Base-by-base conservation (phyloP, 1,140 invertebrate genomes). In the Magallana gigas region DNA sequence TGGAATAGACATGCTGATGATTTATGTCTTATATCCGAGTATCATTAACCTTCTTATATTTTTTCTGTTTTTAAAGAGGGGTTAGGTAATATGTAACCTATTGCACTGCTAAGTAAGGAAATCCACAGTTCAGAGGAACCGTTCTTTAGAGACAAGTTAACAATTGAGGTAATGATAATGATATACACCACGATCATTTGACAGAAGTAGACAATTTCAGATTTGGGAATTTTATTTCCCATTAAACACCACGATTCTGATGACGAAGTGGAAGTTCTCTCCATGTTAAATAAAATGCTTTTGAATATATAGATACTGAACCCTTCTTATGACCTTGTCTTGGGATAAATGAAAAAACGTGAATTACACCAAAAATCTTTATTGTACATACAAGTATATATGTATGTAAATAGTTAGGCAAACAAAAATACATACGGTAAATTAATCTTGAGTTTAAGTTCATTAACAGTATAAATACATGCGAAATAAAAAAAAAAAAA, bases 141-240 rank as follows among this genome's bases (percentile, higher is more conserved):
- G n/a, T 81, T 81, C 14, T 86, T 59, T 16, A 82, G 2, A 2
- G 76, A 82, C 76, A 86, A 29, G 29, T 86, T 86, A 23, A 60
- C 76, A 57, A 86, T 86, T 9, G 76, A 81, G 2, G 85, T 86
- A 76, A 86, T n/a, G 7, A 86, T 57, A 36, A 86, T 86, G 85
- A 86, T 59, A 58, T 83, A 88, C 11, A 88, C 88, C n/a, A 88
- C 23, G 0, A 86, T 8, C 84, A 88, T 86, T 59, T 86, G 85
- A 62, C 85, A 86, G 48, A 86, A 86, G 62, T 86, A 86, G 5
- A 86, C 85, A 16, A 88, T 85, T 76, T 89, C 88, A 6, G 85
- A 83, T 76, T 80, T 86, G 14, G 71, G 84, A 48, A 83, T 7
- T 58, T 9, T 12, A 4, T 8, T 84, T 48, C 85, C 85, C 59